These are phyloP conservation scores for Saturnia pavonia DNA, from an alignment of 2,888 invertebrate species.

Conservation along the genomic window DNA sequence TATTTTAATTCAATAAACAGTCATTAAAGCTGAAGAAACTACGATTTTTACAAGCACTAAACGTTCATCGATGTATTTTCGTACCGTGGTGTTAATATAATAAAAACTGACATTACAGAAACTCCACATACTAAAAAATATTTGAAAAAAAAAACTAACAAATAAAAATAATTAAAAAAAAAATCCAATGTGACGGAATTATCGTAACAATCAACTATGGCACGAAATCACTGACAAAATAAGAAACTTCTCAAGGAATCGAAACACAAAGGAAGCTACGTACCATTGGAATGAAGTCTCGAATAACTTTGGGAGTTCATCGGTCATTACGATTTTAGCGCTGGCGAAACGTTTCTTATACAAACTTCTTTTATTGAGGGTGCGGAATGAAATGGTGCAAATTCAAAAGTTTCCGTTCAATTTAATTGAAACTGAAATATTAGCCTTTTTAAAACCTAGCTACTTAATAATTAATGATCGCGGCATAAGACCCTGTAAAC, in stretches of 20 bases:
- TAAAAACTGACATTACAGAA: too few relatives aligned
- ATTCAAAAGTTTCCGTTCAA: constrained; percentile 15
- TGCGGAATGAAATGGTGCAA: background rate
- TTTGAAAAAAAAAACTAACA: too few relatives aligned
- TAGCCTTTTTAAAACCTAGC: background rate
- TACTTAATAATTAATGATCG: too few relatives aligned
- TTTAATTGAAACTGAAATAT: background rate
- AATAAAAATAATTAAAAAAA: too few relatives aligned
- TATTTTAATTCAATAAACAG: too few relatives aligned
- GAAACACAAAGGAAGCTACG: constrained; percentile 26
- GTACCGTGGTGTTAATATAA: too few relatives aligned
- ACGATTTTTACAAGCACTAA: too few relatives aligned
- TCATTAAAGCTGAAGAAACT: too few relatives aligned
- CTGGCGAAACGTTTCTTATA: constrained; percentile 20
- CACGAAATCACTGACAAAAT: constrained; percentile 23
- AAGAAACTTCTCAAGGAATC: constrained; percentile 28
- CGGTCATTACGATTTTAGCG: constrained; percentile 29
- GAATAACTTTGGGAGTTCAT: constrained; percentile 24
- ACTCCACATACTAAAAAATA: too few relatives aligned
- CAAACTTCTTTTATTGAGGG: constrained; percentile 1
- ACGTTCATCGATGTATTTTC: too few relatives aligned
- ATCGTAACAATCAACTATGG: constrained; percentile 6
- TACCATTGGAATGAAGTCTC: constrained; percentile 22
- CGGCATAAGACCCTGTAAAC: too few relatives aligned
- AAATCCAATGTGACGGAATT: background rate